phyloP scores from a whole-genome alignment of 2,797 vertebrate species.

The Myiothlypis chrysogaster region DNA sequence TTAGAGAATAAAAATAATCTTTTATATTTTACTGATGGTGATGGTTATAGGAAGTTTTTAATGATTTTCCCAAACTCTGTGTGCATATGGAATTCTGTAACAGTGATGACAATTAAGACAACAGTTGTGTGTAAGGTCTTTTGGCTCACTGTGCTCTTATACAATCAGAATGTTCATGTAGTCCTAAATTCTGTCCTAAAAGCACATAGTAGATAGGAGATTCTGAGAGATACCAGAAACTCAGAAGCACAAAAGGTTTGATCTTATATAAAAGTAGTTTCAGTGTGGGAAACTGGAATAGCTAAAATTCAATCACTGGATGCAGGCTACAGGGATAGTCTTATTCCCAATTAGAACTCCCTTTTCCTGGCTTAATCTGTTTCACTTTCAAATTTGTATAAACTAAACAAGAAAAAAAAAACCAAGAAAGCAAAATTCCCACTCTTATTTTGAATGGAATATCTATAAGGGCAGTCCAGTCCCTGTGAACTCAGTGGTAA shows the following conservation, averaged over 20 bases:
- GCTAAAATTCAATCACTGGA: background rate
- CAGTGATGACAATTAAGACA: background rate
- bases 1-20: background rate
- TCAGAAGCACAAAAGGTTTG: background rate
- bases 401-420: background rate
- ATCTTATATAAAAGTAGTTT: background rate
- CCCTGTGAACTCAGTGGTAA: background rate
- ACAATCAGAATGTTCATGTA: background rate
- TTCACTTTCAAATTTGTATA: background rate
- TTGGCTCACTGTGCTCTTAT: background rate
- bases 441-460: background rate
- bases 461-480: background rate
- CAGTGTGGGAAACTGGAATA: background rate
- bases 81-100: background rate
- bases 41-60: background rate
- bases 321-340: background rate
- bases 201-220: background rate
- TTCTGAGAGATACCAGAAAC: background rate
- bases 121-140: background rate
- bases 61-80: background rate
- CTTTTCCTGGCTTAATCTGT: background rate
- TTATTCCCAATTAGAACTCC: background rate
- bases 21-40: background rate
- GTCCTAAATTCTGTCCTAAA: background rate
- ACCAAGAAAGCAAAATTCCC: fast-evolving